Evolutionary conservation across 2,113 vertebrate species (phyloP), one percentile per base, ranked within the genome.

Genomic region (Alethe castanea): DNA sequence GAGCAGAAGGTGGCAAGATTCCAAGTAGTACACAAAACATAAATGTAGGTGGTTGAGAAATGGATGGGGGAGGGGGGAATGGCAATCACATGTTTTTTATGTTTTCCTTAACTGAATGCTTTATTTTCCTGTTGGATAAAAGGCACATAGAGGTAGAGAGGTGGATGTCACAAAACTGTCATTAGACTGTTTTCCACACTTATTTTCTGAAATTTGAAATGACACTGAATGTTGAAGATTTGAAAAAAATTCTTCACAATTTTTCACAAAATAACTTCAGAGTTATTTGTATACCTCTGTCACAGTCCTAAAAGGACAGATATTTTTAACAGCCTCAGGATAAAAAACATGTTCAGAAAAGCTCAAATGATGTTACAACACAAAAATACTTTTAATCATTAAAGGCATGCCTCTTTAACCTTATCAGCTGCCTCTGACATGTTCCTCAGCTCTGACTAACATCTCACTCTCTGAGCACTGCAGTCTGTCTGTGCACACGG

Each of bases 281-380:
- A 95, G 47, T 47, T 96, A 74, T 95, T 92, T 91, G 72, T 74
- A 95, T 83, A 97, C 95, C 91, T 95, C 96, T 95, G 92, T 94
- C 83, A 91, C 70, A 83, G 56, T 84, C 80, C 89, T 94, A 60
- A 95, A 96, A 95, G 40, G 19, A 81, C 26, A 81, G 65, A 86
- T 62, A 93, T 92, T 97, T 94, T 91, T 95, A 95, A 93, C 73
- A 86, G 81, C 77, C 77, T 92, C 69, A 35, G 83, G 92, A 94
- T 92, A 86, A 92, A 94, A 96, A 96, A 91, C 69, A 94, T 19
- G 33, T 84, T 94, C 94, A 92, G 86, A 90, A 88, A 95, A 95
- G 56, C 88, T 66, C 81, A 45, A 91, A 48, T 67, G 56, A 73
- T 72, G 60, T 79, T 96, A 84, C 47, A 84, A 84, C 56, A 67